Base-by-base conservation (phyloP, 1,140 invertebrate genomes). In the Aphelenchoides avenae region DNA sequence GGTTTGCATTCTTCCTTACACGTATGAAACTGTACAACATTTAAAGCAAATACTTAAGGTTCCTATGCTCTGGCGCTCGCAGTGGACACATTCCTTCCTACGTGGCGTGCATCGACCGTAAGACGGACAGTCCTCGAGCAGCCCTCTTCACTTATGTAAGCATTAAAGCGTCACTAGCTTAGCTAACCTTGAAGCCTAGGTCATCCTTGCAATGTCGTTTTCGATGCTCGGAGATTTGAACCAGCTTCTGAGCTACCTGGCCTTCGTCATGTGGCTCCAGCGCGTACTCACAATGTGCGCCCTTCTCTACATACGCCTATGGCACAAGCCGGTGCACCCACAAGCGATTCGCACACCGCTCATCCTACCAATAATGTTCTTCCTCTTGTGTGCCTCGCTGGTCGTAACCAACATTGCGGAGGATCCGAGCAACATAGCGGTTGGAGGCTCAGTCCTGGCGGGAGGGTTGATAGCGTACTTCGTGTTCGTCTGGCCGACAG, bases 301-400 rank as follows among this genome's bases (percentile, higher is more conserved):
- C 2, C 18, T 68, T 6, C 20, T 68, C 15, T 68, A 64, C 33
- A 68, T 68, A 48, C 67, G 71, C 29, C 49, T 67, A 27, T 49
- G 44, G 22, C 24, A 52, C 20, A 18, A 70, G 15, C 70, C 64
- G 7, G 70, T 68, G 34, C 70, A 73, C 49, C 50, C 64, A 7
- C 62, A 73, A 39, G 49, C 44, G 15, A 33, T 71, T 9, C 49
- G 49, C 27, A 66, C 29, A 13, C 62, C 62, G 29, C 26, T 65
- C 24, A 31, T 66, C 29, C 27, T 66, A 18, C 64, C 64, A 13
- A 20, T 68, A 18, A 33, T 66, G 15, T 68, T 66, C 36, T 49
- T 70, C 22, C 18, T 47, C 36, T 29, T 61, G 9, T 33, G 56
- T 46, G 20, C 57, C 2, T 15, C 26, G 2, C 30, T 64, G 11